Evolutionary conservation across 37 sponge, comb jelly and placozoan genomes (phyloP).

Genomic region (Bolinopsis microptera): DNA sequence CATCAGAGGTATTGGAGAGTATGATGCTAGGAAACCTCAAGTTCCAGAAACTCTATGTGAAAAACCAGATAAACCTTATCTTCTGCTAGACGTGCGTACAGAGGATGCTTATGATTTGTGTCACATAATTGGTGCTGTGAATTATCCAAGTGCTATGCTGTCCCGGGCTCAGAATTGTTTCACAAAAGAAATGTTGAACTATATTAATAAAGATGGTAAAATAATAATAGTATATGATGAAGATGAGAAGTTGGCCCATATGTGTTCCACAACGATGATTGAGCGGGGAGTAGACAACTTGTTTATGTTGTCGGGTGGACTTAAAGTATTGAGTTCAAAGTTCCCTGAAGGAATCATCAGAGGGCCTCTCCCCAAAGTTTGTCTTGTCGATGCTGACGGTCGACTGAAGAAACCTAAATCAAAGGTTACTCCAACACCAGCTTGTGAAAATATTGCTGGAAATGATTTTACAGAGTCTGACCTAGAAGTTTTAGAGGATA

Average conservation of each 20-base stretch:
- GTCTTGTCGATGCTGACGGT: slow-evolving; percentile 14
- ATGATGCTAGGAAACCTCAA: slow-evolving; percentile 36
- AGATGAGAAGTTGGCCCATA: slow-evolving; percentile 93
- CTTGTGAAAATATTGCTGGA: background rate
- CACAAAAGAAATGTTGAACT: slow-evolving; percentile 87
- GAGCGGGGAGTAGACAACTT: slow-evolving; percentile 95
- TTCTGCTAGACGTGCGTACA: slow-evolving; percentile 90
- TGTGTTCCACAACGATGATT: slow-evolving; percentile 84
- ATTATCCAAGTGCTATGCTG: slow-evolving; percentile 85
- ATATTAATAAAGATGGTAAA: slow-evolving; percentile 95
- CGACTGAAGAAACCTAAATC: background rate
- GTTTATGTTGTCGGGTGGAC: slow-evolving; percentile 97
- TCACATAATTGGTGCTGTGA: slow-evolving; percentile 90
- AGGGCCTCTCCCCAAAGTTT: slow-evolving; percentile 74
- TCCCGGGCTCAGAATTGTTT: slow-evolving; percentile 92
- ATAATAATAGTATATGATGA: slow-evolving; percentile 96
- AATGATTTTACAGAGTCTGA: slow-evolving; percentile 40
- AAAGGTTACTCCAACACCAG: background rate
- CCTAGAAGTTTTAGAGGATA: slow-evolving; percentile 14
- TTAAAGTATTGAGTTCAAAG: slow-evolving; percentile 80
- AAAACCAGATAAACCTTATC: slow-evolving; percentile 74
- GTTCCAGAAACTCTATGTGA: slow-evolving; percentile 22
- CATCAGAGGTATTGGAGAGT: slow-evolving; percentile 53
- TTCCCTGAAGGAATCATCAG: slow-evolving; percentile 86
- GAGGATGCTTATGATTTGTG: slow-evolving; percentile 80